These are phyloP conservation scores for Erpornis zantholeuca DNA, from an alignment of 2,113 vertebrate genomes.

Conservation along the genomic window DNA sequence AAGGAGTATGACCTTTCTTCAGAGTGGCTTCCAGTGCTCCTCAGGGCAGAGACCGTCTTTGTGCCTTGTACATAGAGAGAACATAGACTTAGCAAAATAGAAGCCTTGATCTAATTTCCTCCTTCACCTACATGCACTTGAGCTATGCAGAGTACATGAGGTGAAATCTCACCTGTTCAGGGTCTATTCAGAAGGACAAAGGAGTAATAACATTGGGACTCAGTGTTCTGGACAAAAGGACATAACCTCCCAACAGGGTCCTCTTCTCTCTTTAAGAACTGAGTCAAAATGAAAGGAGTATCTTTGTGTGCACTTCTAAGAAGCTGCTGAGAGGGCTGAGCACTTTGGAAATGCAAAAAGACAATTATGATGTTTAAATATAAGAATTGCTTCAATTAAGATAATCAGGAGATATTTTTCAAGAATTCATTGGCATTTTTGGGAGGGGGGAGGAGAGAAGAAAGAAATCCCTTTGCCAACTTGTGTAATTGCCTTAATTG, in stretches of 20 bases:
- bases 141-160: background rate
- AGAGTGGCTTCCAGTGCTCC: background rate
- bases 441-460: accelerated
- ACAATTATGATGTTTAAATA: background rate
- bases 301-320: background rate
- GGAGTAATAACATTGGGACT: background rate
- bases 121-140: background rate
- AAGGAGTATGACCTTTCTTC: background rate
- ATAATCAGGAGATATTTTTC: background rate
- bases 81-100: background rate
- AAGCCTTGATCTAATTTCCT: background rate
- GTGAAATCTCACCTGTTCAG: background rate
- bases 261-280: background rate
- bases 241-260: background rate
- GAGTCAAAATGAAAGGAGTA: background rate
- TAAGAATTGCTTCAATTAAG: background rate
- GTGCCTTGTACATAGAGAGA: background rate
- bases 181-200: background rate
- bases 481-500: background rate
- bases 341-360: background rate
- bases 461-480: background rate
- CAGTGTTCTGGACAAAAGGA: background rate
- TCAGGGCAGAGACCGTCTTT: background rate
- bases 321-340: background rate
- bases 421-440: background rate